phyloP scores from a whole-genome alignment of 2,888 invertebrate genomes.

The Caenorhabditis sp. region DNA sequence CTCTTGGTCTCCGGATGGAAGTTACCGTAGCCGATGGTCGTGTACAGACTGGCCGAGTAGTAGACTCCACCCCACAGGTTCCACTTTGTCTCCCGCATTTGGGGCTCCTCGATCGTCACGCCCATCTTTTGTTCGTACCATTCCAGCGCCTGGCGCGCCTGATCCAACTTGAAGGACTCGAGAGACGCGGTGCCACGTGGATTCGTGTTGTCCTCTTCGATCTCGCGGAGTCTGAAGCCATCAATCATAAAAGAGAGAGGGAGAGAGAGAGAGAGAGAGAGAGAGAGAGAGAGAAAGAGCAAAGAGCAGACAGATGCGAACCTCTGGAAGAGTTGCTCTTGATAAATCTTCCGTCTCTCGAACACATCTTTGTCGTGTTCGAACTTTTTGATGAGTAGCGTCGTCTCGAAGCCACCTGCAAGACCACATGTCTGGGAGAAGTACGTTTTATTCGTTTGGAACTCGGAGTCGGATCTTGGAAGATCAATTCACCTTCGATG shows the following conservation, averaged over 20 bases:
- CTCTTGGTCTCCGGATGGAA: conserved; percentile 66
- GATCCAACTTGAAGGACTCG: conserved; percentile 51
- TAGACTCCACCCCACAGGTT: conserved; percentile 72
- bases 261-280: background rate
- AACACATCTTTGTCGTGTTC: conserved; percentile 65
- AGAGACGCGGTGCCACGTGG: conserved; percentile 34
- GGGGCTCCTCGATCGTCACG: conserved; percentile 54
- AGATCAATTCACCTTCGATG: conserved; percentile 68
- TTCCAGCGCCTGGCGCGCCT: conserved; percentile 57
- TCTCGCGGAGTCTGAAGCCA: conserved; percentile 62
- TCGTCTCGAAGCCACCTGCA: conserved; percentile 67
- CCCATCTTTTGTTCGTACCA: conserved; percentile 70
- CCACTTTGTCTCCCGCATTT: conserved; percentile 67
- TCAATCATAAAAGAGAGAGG: background rate
- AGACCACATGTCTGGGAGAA: conserved; percentile 1
- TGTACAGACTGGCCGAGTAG: conserved; percentile 72
- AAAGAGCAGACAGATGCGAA: conserved; percentile 9
- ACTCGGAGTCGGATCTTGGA: background rate
- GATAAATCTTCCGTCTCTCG: conserved; percentile 63
- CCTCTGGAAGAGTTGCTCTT: conserved; percentile 67
- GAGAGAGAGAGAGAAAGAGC: background rate
- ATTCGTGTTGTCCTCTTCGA: conserved; percentile 54
- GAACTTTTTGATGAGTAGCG: conserved; percentile 58
- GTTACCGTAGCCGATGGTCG: conserved; percentile 74
- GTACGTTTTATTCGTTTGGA: background rate